These are phyloP conservation scores for Arizona elegans DNA, from an alignment of 2,113 vertebrate species.

Conservation along the genomic window DNA sequence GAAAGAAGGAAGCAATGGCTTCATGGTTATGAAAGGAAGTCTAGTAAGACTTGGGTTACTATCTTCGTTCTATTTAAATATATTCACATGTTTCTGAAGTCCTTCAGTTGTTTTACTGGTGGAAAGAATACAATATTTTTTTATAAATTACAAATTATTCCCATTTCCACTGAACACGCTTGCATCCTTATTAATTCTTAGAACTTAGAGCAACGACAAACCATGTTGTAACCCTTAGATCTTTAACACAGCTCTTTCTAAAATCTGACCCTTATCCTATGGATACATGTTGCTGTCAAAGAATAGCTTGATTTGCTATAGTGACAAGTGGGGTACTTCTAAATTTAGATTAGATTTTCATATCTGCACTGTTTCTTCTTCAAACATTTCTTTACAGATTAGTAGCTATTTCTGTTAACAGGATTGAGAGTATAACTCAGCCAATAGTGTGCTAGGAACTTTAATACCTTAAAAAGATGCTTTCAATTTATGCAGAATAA, in stretches of 20 bases:
- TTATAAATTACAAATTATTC: neutral
- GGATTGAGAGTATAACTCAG: conserved; percentile 20
- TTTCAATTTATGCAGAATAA: conserved; percentile 43
- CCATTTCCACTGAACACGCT: neutral
- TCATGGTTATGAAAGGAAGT: neutral
- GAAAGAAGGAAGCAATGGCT: neutral
- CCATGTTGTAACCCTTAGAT: neutral
- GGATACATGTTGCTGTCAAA: neutral
- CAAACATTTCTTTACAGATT: neutral
- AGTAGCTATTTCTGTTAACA: conserved; percentile 46
- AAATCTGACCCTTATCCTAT: neutral
- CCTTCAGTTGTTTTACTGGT: neutral
- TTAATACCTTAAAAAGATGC: conserved; percentile 18
- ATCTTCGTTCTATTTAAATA: neutral
- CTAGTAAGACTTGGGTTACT: neutral
- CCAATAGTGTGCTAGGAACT: conserved; percentile 21
- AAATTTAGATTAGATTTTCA: conserved; percentile 2
- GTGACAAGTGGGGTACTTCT: neutral
- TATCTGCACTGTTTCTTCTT: neutral
- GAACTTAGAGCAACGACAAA: neutral
- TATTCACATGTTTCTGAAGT: neutral
- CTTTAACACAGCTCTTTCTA: neutral
- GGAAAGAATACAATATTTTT: neutral
- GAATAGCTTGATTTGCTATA: neutral
- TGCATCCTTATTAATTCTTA: neutral